Conservation (phyloP, 2,113 vertebrate species). For the Psilopsiagon aymara region DNA sequence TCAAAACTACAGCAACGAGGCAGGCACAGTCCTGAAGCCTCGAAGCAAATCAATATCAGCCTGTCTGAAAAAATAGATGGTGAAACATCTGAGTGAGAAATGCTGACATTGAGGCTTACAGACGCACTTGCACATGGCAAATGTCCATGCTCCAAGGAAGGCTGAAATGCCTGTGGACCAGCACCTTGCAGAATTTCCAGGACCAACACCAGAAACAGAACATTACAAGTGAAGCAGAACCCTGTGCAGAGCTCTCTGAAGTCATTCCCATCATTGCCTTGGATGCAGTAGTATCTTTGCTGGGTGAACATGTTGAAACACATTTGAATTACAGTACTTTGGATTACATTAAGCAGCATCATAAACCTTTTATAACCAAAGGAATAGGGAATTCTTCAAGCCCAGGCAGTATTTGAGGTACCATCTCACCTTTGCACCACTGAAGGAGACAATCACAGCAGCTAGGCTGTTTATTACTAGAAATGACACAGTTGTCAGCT, state of each 20-base stretch:
- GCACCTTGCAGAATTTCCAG: neutral
- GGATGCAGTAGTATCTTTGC: too few relatives aligned
- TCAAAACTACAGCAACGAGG: neutral
- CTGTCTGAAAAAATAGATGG: neutral
- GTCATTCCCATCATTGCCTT: fast-evolving
- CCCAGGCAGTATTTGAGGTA: neutral
- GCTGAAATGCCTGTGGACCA: neutral
- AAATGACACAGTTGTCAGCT: neutral
- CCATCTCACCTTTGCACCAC: neutral
- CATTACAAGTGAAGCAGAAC: neutral
- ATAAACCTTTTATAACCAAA: neutral
- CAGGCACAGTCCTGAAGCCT: neutral
- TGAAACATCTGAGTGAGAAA: too few relatives aligned
- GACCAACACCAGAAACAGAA: neutral
- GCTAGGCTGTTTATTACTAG: neutral
- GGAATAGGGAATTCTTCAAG: neutral
- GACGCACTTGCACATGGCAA: too few relatives aligned
- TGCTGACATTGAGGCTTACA: fast-evolving
- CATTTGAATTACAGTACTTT: too few relatives aligned
- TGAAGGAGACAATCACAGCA: neutral
- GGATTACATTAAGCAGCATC: neutral
- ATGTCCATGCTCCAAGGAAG: neutral
- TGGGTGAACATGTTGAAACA: fast-evolving
- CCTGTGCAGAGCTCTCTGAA: neutral
- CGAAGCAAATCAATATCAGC: fast-evolving